Base-by-base conservation (phyloP, 1,140 invertebrate species). In the Thaumatotibia leucotreta region DNA sequence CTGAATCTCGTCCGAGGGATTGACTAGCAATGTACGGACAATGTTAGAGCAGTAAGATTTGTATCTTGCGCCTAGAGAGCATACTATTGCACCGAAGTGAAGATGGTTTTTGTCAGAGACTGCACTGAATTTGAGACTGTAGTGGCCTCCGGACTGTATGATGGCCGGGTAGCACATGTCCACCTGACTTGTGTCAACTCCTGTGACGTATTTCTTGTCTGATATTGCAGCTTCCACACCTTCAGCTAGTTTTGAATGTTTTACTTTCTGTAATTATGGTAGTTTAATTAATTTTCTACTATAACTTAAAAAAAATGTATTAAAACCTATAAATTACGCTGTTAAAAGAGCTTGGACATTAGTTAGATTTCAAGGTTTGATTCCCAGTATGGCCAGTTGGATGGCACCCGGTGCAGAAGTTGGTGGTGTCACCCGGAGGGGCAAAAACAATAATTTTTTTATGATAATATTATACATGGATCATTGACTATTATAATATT, bases 11-110 rank as follows among this genome's bases (percentile, higher is more conserved):
- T 95, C 96, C 1, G 96, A 95, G 5, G 99, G 99, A 92, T 99
- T 98, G 0, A 99, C 98, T 73, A 99, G 91, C 67, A 99, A 92
- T n/a, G 99, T 99, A 64, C 99, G 94, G 10, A 98, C 97, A 76
- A 99, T 97, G 87, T 99, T 99, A 0, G 99, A 98, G 91, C 99
- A 99, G 82, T 99, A 99, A 0, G 96, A 97, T 86, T 99, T 99
- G 88, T 99, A 99, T 62, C 99, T 93, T 11, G 96, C 95, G 22
- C 99, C 99, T 69, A 99, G 90, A 20, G 97, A 97, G 91, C 98
- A 99, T 39, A 99, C 96, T 70, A 99, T 99, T 0, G 97, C 95
- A 45, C 98, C 99, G 92, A 99, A 99, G 86, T 99, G 97, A 54
- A 99, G 88, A 72, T 93, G 93, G 81, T 98, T 98, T 83, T 99